phyloP scores from a whole-genome alignment of 1,140 invertebrate species.

The Coenobita brevimanus region DNA sequence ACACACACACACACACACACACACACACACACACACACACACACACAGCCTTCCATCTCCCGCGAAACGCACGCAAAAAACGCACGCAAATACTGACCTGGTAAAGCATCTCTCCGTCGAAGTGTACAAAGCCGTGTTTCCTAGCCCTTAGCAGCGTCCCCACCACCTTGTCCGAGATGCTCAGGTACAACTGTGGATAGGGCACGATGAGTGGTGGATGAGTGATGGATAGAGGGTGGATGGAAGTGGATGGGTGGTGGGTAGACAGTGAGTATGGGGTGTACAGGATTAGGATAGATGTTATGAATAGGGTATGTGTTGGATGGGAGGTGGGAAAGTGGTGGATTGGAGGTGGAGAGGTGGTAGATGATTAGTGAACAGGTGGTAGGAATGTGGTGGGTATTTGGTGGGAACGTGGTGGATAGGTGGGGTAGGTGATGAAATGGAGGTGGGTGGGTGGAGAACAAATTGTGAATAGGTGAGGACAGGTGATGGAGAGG shows the following conservation, averaged over 20 bases:
- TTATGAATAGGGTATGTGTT: no score
- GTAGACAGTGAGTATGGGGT: no score
- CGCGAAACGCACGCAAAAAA: no score
- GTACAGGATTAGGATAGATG: no score
- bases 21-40: no score
- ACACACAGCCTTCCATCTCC: no score
- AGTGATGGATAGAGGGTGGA: background rate
- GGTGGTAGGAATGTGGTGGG: background rate
- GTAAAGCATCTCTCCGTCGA: constrained; percentile 96
- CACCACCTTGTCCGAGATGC: constrained; percentile 95
- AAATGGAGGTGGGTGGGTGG: background rate
- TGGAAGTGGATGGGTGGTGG: background rate
- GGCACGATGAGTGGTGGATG: background rate
- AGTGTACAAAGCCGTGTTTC: constrained; percentile 91
- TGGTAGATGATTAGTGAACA: background rate
- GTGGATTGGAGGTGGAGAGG: no score
- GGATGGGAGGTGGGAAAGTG: no score
- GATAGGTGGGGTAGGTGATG: background rate
- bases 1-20: no score
- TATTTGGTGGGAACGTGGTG: background rate
- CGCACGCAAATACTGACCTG: constrained; percentile 78
- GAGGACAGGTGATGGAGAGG: background rate
- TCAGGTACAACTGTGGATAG: constrained; percentile 89
- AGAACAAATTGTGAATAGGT: background rate
- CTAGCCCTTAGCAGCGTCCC: constrained; percentile 92